phyloP scores from a whole-genome alignment of 2,113 vertebrate genomes.

The Pleuronectes platessa region DNA sequence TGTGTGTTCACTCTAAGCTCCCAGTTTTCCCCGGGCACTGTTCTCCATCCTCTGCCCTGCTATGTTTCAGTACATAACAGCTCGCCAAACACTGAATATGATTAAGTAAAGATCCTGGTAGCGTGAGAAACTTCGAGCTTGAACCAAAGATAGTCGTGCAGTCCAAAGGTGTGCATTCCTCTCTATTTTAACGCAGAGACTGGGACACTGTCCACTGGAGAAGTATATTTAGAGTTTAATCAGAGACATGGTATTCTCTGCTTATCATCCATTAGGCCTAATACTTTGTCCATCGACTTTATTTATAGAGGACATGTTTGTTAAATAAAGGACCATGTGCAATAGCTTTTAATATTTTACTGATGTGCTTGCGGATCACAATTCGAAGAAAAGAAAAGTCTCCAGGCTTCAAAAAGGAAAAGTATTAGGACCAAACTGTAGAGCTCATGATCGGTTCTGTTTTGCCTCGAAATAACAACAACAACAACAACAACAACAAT shows the following conservation, averaged over 20 bases:
- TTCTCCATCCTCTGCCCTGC: conserved; percentile 25
- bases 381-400: no score
- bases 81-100: conserved; percentile 65
- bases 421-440: no score
- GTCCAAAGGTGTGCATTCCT: conserved; percentile 48
- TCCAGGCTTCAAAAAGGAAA: no score
- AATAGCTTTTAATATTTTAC: no score
- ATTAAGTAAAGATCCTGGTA: conserved; percentile 65
- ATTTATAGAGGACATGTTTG: no score
- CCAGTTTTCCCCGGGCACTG: conserved; percentile 20
- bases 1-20: conserved; percentile 42
- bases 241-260: neutral
- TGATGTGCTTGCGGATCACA: no score
- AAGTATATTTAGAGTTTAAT: neutral
- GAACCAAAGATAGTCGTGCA: conserved; percentile 51
- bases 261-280: neutral
- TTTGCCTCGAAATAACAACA: no score
- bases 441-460: no score
- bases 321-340: no score
- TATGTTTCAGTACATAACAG: conserved; percentile 56
- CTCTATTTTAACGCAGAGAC: conserved; percentile 30
- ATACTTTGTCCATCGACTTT: neutral
- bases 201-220: neutral
- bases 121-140: conserved; percentile 47
- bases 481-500: no score